These are phyloP conservation scores for Craseonycteris thonglongyai DNA, from an alignment of 2,113 vertebrate species.

Conservation along the genomic window DNA sequence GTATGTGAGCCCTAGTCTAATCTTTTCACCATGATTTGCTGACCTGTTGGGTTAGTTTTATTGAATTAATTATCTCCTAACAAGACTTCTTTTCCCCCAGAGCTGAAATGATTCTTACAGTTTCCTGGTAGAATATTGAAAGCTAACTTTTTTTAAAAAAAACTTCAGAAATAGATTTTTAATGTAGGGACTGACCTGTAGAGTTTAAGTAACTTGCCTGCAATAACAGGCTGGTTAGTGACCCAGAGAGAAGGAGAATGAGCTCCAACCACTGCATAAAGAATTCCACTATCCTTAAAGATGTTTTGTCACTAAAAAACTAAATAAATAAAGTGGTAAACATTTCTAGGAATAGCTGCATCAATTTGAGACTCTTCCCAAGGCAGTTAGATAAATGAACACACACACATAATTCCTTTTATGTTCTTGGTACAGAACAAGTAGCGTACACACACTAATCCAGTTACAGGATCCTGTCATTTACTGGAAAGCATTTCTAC, in stretches of 20 bases:
- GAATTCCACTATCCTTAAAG: not conserved
- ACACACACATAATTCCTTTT: not conserved
- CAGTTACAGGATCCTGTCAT: not conserved
- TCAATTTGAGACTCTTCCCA: conserved; percentile 38
- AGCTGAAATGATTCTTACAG: not conserved
- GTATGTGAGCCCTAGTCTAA: not conserved
- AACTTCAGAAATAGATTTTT: not conserved
- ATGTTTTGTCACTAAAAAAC: not conserved
- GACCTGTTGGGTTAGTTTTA: not conserved
- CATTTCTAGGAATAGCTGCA: conserved; percentile 42
- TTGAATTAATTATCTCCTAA: not conserved
- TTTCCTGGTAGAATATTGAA: not conserved
- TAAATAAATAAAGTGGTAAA: not conserved
- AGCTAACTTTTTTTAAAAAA: not conserved
- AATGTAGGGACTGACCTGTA: not conserved
- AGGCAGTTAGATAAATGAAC: not conserved
- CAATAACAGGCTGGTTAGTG: not conserved
- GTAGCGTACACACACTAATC: not conserved
- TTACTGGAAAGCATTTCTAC: not conserved
- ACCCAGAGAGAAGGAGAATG: not conserved
- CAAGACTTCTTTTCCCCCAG: not conserved
- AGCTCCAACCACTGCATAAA: not conserved
- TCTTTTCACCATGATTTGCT: not conserved
- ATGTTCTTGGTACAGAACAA: not conserved
- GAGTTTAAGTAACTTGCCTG: not conserved